These are phyloP conservation scores for Myathropa florea DNA, from an alignment of 2,888 invertebrate species.

Conservation along the genomic window DNA sequence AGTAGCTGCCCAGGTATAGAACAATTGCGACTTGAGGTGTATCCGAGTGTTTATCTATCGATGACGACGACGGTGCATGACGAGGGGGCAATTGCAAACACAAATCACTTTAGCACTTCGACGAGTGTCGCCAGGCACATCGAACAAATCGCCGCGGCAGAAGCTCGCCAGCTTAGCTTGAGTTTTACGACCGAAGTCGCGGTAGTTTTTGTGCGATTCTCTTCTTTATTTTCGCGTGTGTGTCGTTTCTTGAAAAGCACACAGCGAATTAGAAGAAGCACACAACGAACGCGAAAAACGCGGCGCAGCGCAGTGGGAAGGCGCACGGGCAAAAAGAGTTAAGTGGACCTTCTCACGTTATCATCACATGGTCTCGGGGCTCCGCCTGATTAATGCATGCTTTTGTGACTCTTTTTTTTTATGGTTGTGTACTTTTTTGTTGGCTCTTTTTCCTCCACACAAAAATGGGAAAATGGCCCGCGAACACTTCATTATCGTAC, in stretches of 20 bases:
- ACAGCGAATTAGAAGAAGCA: conserved; percentile 51
- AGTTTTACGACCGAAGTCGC: conserved; percentile 64
- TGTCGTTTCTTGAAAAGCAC: conserved; percentile 25
- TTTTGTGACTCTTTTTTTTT: conserved; percentile 50
- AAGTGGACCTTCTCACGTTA: conserved; percentile 70
- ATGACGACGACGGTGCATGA: conserved; percentile 1
- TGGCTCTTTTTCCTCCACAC: not conserved
- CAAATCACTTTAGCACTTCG: conserved; percentile 61
- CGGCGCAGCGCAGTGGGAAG: conserved; percentile 25
- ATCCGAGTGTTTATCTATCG: conserved; percentile 42
- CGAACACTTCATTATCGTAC: conserved; percentile 66
- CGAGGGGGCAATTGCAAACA: conserved; percentile 52
- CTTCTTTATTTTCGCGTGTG: not conserved
- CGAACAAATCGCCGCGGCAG: conserved; percentile 54
- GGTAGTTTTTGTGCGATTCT: conserved; percentile 18
- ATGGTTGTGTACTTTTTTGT: not conserved
- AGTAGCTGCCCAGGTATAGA: not conserved
- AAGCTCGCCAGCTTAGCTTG: conserved; percentile 53
- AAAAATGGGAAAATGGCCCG: conserved; percentile 35
- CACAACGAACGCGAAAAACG: conserved; percentile 21
- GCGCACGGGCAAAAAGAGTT: conserved; percentile 34
- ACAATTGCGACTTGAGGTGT: conserved; percentile 6
- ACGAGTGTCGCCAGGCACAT: conserved; percentile 66
- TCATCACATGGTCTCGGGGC: conserved; percentile 58
- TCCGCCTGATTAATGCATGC: conserved; percentile 65